Percentiles rank a stretch among this genome's conserved stretches.
Conservation (phyloP, 2,113 vertebrate species). For the Odontophorus gujanensis region DNA sequence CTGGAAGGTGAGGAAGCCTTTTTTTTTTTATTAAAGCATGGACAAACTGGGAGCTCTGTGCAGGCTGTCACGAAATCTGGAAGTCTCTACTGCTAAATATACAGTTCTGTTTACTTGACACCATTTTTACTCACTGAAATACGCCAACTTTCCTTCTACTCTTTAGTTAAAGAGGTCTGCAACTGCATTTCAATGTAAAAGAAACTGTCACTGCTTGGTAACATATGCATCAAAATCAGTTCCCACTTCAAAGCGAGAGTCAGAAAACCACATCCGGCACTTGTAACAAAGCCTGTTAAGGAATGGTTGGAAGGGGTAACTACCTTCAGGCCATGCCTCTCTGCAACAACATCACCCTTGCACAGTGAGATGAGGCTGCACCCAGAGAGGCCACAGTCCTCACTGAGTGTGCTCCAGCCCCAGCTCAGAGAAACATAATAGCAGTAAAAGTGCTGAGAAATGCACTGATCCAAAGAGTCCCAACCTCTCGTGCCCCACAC, state of each 20-base stretch:
- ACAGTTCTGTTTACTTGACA: background rate
- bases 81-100: background rate
- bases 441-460: background rate
- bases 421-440: background rate
- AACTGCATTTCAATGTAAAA: background rate
- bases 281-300: background rate
- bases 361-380: background rate
- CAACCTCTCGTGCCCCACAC: background rate
- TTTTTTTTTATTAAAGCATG: background rate
- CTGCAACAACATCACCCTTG: background rate
- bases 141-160: background rate
- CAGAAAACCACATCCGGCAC: background rate
- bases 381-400: background rate
- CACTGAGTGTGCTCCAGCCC: rapidly evolving
- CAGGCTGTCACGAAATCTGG: background rate
- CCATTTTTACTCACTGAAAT: background rate
- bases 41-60: background rate
- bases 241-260: background rate
- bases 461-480: rapidly evolving
- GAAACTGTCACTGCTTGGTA: background rate
- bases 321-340: background rate
- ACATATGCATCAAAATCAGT: background rate
- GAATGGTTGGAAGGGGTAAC: background rate
- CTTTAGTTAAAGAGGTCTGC: background rate
- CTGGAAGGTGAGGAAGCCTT: background rate